Percentiles rank a stretch among this genome's conserved stretches.
Conservation (phyloP, 2,888 invertebrate genomes). For the Phengaris alcon region DNA sequence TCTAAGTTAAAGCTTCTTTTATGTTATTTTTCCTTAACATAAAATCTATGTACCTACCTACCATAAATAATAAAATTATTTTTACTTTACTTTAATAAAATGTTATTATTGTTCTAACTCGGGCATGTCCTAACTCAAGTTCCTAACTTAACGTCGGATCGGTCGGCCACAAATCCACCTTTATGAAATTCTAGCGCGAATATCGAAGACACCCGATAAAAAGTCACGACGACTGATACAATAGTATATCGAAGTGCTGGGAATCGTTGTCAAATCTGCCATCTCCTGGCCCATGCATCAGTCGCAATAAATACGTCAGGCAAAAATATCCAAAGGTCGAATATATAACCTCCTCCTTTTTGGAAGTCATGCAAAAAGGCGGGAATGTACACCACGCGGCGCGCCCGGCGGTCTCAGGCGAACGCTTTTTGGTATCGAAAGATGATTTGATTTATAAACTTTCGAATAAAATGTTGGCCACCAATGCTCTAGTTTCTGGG, state of each 20-base stretch:
- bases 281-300: conserved; percentile 55
- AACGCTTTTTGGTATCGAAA: conserved; percentile 59
- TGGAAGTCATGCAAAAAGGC: conserved; percentile 64
- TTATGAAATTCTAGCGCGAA: conserved; percentile 60
- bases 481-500: conserved; percentile 7
- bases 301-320: conserved; percentile 67
- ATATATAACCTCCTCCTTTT: conserved; percentile 37
- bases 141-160: background rate
- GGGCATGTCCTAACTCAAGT: background rate
- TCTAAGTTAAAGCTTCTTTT: too few species aligned
- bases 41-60: too few species aligned
- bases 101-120: background rate
- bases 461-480: conserved; percentile 16
- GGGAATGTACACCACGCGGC: conserved; percentile 58
- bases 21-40: too few species aligned
- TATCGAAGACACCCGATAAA: conserved; percentile 53
- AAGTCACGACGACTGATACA: conserved; percentile 56
- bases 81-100: background rate
- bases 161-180: conserved; percentile 50
- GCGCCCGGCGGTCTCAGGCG: conserved; percentile 64
- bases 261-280: conserved; percentile 69
- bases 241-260: conserved; percentile 63
- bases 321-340: conserved; percentile 13
- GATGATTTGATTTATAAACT: conserved; percentile 44
- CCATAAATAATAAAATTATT: too few species aligned